Base-by-base conservation (phyloP, 2,113 vertebrate species). In the Chaetorhynchus papuensis region DNA sequence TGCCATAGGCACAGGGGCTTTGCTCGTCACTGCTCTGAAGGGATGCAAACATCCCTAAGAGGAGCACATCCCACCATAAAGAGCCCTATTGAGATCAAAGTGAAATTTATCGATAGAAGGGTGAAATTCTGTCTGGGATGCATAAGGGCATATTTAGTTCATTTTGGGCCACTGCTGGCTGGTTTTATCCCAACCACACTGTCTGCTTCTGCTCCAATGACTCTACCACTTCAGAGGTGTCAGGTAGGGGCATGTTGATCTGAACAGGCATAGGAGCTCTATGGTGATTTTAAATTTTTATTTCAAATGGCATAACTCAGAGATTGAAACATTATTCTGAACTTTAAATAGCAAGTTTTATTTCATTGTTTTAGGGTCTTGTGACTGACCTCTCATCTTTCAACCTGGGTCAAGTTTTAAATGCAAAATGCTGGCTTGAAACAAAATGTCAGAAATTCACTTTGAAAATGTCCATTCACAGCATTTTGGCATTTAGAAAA, bases 361-460 rank as follows among this genome's bases (percentile, higher is more conserved):
- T 87, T 93, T 89, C 27, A 61, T 65, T 60, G 52, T 83, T 82
- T 75, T 68, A 75, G 30, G 50, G 5, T 81, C 30, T 60, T 64
- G 35, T 83, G 72, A 78, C 53, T 87, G 80, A 90, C 72, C 65
- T 84, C 72, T 92, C 91, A 83, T 47, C 60, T 83, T 93, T 90
- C 64, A 93, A 30, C 39, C 60, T 60, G 44, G 87, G 69, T 94
- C 72, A 92, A 89, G 28, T 84, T 87, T 90, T 69, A 83, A 92
- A 88, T 74, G 54, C 54, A 92, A 90, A 96, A 83, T 27, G 80
- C 60, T 41, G 28, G 16, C 94, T 71, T 44, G 27, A 92, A 86
- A 83, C 24, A 33, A 89, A 95, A 96, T 94, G 71, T 93, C 94
- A 95, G 39, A 94, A 93, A 92, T 81, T 81, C 39, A 64, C 56